Percentiles rank a stretch among this genome's conserved stretches.
These are phyloP conservation scores for Halcyon senegalensis DNA, from an alignment of 2,113 vertebrate genomes.

Conservation along the genomic window DNA sequence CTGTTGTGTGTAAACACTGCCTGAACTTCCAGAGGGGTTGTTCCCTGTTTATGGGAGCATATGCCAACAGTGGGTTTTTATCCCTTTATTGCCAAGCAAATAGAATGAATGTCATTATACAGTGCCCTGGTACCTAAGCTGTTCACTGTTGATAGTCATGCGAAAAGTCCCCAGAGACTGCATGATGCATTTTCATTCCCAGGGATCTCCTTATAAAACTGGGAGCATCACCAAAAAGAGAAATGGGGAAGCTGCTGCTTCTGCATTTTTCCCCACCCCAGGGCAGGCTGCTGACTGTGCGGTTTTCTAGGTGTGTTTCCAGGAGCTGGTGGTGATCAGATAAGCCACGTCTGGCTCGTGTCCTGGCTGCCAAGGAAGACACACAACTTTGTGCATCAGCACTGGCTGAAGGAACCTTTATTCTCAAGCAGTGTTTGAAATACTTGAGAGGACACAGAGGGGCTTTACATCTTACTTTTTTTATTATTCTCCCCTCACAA, in stretches of 20 bases:
- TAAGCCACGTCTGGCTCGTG: neutral
- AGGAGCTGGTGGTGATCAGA: neutral
- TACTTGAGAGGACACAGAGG: neutral
- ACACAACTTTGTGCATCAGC: neutral
- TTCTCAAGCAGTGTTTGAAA: neutral
- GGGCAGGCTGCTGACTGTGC: neutral
- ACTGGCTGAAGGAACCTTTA: neutral
- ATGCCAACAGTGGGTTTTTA: neutral
- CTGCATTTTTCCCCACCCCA: neutral
- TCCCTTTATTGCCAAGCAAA: neutral
- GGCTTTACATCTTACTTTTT: neutral
- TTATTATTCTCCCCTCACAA: no score
- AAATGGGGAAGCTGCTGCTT: neutral
- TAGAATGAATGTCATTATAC: neutral
- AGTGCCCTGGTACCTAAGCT: neutral
- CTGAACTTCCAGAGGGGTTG: neutral
- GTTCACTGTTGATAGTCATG: neutral
- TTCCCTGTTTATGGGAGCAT: neutral
- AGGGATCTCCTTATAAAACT: neutral
- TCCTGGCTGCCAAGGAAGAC: neutral
- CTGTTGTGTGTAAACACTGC: neutral
- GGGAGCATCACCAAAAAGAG: neutral
- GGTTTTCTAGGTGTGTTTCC: neutral
- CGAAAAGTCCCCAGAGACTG: neutral
- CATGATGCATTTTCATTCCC: neutral